Conservation (phyloP, 1,140 invertebrate species). For the Drosophila ercepeae region DNA sequence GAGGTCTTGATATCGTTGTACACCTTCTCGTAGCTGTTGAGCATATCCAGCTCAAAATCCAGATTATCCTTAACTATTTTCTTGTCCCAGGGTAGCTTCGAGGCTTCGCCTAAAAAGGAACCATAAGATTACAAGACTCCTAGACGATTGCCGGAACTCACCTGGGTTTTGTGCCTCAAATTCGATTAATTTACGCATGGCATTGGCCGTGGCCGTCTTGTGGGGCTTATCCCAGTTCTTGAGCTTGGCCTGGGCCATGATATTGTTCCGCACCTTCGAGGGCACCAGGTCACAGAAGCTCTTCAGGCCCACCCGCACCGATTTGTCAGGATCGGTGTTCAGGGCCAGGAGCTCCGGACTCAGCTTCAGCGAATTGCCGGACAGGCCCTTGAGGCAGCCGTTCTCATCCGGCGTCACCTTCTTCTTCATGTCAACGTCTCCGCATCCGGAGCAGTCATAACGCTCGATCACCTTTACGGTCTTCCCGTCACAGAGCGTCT, state of each 20-base stretch:
- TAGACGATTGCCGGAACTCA: conserved; percentile 8
- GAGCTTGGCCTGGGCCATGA: conserved; percentile 93
- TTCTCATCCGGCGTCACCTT: conserved; percentile 90
- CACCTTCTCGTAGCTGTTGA: conserved; percentile 94
- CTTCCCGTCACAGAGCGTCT: conserved; percentile 89
- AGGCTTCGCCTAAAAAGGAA: conserved; percentile 33
- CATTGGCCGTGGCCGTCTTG: conserved; percentile 91
- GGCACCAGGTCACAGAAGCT: conserved; percentile 95
- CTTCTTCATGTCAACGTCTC: conserved; percentile 95
- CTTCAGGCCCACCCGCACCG: conserved; percentile 94
- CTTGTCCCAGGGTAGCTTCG: conserved; percentile 85
- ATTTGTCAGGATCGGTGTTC: conserved; percentile 85
- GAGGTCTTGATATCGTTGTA: conserved; percentile 93
- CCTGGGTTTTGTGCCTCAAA: conserved; percentile 87
- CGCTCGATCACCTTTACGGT: conserved; percentile 97
- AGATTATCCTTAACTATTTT: conserved; percentile 95
- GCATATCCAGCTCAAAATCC: conserved; percentile 92
- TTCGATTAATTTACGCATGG: conserved; percentile 89
- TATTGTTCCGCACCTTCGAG: conserved; percentile 90
- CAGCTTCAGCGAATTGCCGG: conserved; percentile 92
- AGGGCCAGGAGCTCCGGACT: conserved; percentile 52
- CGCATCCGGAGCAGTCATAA: conserved; percentile 97
- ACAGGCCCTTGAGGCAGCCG: conserved; percentile 92
- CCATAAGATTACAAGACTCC: background rate
- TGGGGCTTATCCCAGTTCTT: conserved; percentile 94